Percentiles rank a stretch among this genome's conserved stretches.
These are phyloP conservation scores for Enteromius argenteus DNA, from an alignment of 2,797 vertebrate genomes.

Conservation along the genomic window DNA sequence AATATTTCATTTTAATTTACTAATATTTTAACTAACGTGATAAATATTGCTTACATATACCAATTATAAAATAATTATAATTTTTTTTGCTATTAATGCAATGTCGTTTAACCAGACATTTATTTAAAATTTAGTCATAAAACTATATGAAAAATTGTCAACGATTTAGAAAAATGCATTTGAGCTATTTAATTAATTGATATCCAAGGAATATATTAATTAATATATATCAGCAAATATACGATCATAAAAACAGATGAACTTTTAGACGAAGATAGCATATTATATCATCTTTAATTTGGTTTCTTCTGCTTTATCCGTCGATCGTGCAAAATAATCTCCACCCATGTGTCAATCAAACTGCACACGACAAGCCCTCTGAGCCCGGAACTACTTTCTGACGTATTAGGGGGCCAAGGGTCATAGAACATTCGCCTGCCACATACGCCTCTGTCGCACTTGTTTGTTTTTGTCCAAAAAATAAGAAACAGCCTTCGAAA, in stretches of 20 bases:
- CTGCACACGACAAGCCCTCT: background rate
- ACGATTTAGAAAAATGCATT: background rate
- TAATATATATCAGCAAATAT: background rate
- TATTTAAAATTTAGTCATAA: background rate
- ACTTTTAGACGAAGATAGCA: background rate
- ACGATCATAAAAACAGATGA: background rate
- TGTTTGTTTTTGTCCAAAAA: constrained; percentile 68
- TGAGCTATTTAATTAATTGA: background rate
- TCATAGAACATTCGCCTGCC: constrained; percentile 68
- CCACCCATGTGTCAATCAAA: constrained; percentile 22
- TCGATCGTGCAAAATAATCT: background rate
- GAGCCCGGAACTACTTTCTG: constrained; percentile 51
- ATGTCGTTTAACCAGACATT: background rate
- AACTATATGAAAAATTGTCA: background rate
- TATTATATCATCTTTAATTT: background rate
- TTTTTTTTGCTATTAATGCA: background rate
- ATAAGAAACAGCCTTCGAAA: constrained; percentile 50
- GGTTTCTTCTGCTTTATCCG: background rate
- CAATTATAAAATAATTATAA: background rate
- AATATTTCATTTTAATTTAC: background rate
- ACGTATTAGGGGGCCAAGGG: constrained; percentile 71
- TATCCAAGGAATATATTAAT: background rate
- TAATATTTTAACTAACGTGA: too few relatives aligned
- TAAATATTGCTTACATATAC: background rate
- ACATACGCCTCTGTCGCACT: constrained; percentile 67